Evolutionary conservation across 1,140 invertebrate genomes (phyloP).

Genomic region (Patella vulgata): DNA sequence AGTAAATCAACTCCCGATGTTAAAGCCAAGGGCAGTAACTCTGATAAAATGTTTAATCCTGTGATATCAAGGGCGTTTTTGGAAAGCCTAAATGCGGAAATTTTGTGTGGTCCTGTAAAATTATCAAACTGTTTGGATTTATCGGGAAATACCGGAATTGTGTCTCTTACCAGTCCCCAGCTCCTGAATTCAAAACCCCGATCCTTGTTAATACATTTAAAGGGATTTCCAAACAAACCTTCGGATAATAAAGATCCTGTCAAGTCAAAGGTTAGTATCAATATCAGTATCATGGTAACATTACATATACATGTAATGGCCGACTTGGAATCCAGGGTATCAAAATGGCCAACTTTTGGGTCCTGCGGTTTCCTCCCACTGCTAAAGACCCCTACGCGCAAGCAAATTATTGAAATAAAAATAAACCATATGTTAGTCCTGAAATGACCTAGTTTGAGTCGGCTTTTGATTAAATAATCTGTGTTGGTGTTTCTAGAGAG

Average conservation of each 20-base stretch:
- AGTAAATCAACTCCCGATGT: slow-evolving; percentile 5
- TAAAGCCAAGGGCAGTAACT: neutral
- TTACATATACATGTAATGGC: neutral
- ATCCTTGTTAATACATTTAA: slow-evolving; percentile 86
- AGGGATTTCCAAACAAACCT: slow-evolving; percentile 68
- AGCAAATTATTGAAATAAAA: too few relatives aligned
- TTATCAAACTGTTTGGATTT: slow-evolving; percentile 83
- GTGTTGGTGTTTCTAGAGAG: too few relatives aligned
- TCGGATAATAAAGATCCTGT: slow-evolving; percentile 28
- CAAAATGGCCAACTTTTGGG: too few relatives aligned
- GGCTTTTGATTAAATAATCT: too few relatives aligned
- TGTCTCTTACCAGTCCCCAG: slow-evolving; percentile 87
- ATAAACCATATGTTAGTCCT: too few relatives aligned
- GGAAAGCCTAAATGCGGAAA: slow-evolving; percentile 86
- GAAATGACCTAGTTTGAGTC: too few relatives aligned
- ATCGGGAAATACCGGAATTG: slow-evolving; percentile 82
- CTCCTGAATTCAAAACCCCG: slow-evolving; percentile 81
- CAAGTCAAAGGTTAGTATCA: slow-evolving; percentile 40
- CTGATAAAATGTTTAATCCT: slow-evolving; percentile 71
- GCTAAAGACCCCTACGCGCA: too few relatives aligned
- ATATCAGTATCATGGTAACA: neutral
- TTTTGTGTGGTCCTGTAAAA: slow-evolving; percentile 87
- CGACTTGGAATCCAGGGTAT: neutral
- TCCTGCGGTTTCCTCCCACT: too few relatives aligned
- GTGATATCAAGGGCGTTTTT: slow-evolving; percentile 81